phyloP scores from a whole-genome alignment of 2,888 invertebrate genomes.

The Acronicta alni region DNA sequence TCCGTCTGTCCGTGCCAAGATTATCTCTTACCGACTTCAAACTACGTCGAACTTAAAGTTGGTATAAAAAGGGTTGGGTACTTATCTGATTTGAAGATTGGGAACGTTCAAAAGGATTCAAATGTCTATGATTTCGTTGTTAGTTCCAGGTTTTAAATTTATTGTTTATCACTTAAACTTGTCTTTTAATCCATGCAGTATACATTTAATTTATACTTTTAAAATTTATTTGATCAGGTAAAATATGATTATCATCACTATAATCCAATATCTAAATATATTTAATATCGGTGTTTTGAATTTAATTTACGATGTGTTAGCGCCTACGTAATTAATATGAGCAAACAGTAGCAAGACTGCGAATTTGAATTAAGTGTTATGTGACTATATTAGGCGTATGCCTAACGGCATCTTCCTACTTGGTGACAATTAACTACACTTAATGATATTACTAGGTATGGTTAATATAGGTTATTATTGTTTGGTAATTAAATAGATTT shows the following conservation, averaged over 20 bases:
- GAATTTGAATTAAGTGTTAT: neutral
- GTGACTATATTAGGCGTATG: neutral
- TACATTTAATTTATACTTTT: no score
- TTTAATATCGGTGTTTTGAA: neutral
- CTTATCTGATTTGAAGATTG: constrained; percentile 35
- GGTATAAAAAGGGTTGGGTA: constrained; percentile 46
- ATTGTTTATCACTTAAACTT: no score
- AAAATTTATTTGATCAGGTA: no score
- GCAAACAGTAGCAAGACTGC: neutral
- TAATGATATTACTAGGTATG: no score
- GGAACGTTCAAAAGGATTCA: constrained; percentile 27
- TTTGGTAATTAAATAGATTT: no score
- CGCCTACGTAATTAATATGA: neutral
- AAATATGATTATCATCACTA: no score
- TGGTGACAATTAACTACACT: no score
- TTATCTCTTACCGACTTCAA: constrained; percentile 46
- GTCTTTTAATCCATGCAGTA: no score
- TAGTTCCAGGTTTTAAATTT: neutral
- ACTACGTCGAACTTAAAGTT: constrained; percentile 40
- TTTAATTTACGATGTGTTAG: neutral
- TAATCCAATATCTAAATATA: no score
- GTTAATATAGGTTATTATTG: no score
- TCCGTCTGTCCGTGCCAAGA: constrained; percentile 37
- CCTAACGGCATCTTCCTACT: neutral
- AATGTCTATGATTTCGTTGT: constrained; percentile 10